Evolutionary conservation across 1,140 invertebrate genomes (phyloP), one percentile per base, ranked within the genome.

Genomic region (Aphelinus atriplicis): DNA sequence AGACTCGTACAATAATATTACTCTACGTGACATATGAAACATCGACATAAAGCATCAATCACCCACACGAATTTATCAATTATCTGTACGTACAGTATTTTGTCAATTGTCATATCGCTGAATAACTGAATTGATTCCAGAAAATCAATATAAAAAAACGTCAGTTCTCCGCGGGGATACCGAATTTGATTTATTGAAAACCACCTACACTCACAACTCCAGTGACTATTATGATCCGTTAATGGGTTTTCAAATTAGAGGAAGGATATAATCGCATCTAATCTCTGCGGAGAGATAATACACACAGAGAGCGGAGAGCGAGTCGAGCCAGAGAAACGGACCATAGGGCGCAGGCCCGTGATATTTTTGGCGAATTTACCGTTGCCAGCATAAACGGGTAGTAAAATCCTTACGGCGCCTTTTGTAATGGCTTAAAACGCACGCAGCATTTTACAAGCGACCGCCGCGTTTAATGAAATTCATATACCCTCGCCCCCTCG

Each of bases 381-480:
- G 26, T 26, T 53, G 68, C 47, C 58, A 9, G 58, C 58, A 71
- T 71, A 71, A 71, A 71, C 68, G 62, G 62, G 57, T 71, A 53
- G 58, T 71, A 71, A 71, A 71, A 61, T 71, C 67, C 67, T 9
- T 53, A 45, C 53, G 46, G 26, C 26, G 26, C 26, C 26, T 43
- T 60, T 60, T 60, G 58, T 60, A 60, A 60, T 60, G 42, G 58
- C n/a, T 43, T 0, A 26, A 26, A 26, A 26, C 26, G 26, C 58
- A 3, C 10, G 0, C 58, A 5, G 6, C 45, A 60, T 69, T 69
- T 69, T 69, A 69, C 67, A 69, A 69, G 46, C 55, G 6, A 45
- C 53, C 67, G 68, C 43, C 68, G 4, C 5, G 68, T 71, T 71
- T 71, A 71, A 71, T 61, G 68, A 71, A 61, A 71, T 71, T 62